phyloP scores from a whole-genome alignment of 2,113 vertebrate species.

The Leucoraja erinaceus region DNA sequence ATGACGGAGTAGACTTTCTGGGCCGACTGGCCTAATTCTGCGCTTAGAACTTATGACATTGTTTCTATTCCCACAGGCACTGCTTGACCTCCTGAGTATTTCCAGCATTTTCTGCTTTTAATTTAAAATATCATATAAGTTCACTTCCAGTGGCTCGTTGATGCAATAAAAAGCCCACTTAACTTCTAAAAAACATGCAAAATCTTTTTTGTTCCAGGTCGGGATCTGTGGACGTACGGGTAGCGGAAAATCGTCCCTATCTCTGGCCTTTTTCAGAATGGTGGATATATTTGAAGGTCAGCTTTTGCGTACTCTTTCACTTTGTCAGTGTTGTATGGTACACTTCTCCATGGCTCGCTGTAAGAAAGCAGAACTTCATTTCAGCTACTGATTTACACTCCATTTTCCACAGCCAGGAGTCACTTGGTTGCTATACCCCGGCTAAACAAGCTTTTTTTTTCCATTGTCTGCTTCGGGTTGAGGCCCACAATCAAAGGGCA shows the following conservation, averaged over 20 bases:
- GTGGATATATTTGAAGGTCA: constrained; percentile 95
- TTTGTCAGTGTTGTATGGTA: not conserved
- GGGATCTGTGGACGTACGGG: constrained; percentile 95
- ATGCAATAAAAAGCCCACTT: not conserved
- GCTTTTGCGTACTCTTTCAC: constrained; percentile 44
- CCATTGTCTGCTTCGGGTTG: not conserved
- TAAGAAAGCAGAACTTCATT: not conserved
- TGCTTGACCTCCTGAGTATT: too few species aligned
- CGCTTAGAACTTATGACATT: too few species aligned
- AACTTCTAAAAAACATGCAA: not conserved
- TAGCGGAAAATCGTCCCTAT: constrained; percentile 92
- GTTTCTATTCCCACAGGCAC: too few species aligned
- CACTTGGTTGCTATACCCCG: not conserved
- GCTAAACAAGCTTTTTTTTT: not conserved
- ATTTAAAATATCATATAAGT: not conserved
- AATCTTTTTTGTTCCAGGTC: constrained; percentile 58
- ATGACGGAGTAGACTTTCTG: too few species aligned
- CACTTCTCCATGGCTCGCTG: not conserved
- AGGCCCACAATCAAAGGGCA: not conserved
- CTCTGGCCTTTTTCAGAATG: constrained; percentile 97
- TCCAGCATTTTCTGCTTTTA: too few species aligned
- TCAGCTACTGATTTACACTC: not conserved
- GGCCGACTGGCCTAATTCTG: too few species aligned
- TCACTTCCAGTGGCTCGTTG: not conserved
- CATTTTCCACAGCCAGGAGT: not conserved